Conservation (phyloP, 2,888 invertebrate genomes). For the Frankliniella fusca region DNA sequence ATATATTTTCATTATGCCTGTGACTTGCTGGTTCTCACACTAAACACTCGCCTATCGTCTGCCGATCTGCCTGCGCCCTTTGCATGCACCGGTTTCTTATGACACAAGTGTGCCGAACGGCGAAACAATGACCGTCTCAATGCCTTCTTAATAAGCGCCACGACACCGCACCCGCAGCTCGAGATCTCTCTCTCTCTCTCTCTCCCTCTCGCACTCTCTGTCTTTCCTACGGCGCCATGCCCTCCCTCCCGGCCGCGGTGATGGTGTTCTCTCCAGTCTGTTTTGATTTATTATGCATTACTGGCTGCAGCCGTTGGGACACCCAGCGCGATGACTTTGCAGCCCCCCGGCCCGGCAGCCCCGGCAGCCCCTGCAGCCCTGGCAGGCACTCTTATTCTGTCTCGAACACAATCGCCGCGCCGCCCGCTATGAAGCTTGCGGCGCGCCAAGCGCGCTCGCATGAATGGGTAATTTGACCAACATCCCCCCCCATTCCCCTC, state of each 20-base stretch:
- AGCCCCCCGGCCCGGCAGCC: not conserved
- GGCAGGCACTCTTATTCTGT: not conserved
- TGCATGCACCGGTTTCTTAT: not conserved
- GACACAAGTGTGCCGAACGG: not conserved
- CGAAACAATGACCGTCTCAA: too few relatives aligned
- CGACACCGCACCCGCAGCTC: not conserved
- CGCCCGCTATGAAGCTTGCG: not conserved
- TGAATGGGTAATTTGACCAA: slow-evolving; percentile 17
- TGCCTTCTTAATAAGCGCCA: not conserved
- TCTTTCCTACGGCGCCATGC: not conserved
- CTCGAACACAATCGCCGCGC: not conserved
- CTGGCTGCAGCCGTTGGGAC: not conserved
- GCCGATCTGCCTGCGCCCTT: not conserved
- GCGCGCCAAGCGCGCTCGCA: not conserved
- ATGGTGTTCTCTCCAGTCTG: too few relatives aligned
- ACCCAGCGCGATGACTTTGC: not conserved
- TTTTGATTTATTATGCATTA: slow-evolving; percentile 21
- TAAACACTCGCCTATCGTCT: not conserved
- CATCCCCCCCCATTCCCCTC: not conserved
- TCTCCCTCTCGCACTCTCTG: not conserved
- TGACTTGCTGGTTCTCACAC: not conserved
- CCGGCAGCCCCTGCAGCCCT: not conserved
- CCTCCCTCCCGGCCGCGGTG: not conserved
- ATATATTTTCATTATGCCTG: not conserved
- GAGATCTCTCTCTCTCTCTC: not conserved